Base-by-base conservation (phyloP, 2,797 vertebrate species). In the Todus mexicanus region DNA sequence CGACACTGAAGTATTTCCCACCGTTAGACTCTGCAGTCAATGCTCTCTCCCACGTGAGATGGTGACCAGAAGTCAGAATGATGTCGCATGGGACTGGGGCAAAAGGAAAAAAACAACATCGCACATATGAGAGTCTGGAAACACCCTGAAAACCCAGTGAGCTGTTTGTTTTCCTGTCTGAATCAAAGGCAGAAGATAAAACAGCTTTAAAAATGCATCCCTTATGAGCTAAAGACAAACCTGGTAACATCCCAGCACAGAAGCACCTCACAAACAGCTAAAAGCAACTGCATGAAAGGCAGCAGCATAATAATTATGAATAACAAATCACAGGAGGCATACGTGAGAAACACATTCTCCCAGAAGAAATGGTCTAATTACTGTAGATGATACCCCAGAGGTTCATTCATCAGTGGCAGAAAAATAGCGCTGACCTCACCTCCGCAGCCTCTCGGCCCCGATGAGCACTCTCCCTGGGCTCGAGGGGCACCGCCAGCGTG, bases 181-280 rank as follows among this genome's bases (percentile, higher is more conserved):
- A 94, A 95, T 94, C 91, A 94, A 95, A 95, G 94, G 79, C 43
- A 92, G 73, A 85, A 87, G 50, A 85, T 82, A 88, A 95, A 96
- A 91, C 37, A 77, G 72, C 80, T 90, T 89, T 89, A 91, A 94
- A 94, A 92, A 95, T 59, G 87, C 71, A 94, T 93, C 60, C 45
- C 42, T 83, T 54, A 19, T 71, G 71, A 91, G 86, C 48, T 88
- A 37, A 45, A 7, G 10, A 92, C 87, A 94, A 95, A 92, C 72
- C 82, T 72, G 76, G 75, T 86, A 88, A 92, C 87, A 91, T 91
- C 89, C 85, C 63, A 76, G 87, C 83, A 77, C 69, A 76, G 81
- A 87, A 85, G 43, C 17, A 31, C 82, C 79, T 89, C 79, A 50
- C n/a, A 48, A 91, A 54, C 75, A 81, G 90, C 87, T 84, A 63